A percentile compares a stretch with the other conserved stretches of the same genome.
phyloP scores from a whole-genome alignment of 1,140 invertebrate genomes.

The Cryptotermes secundus region DNA sequence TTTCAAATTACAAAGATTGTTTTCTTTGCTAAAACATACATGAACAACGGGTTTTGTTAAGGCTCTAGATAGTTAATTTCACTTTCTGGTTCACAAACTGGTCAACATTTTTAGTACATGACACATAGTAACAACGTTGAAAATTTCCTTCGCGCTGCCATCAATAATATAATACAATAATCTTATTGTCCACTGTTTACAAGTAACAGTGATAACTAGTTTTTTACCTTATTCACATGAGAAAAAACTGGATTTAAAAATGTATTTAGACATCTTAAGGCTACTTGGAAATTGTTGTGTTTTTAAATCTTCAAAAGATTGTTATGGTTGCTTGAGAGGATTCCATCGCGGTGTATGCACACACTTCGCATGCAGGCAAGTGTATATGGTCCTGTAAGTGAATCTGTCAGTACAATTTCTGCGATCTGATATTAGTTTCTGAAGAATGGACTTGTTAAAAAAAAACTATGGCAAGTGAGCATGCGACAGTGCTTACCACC shows the following conservation, averaged over 20 bases:
- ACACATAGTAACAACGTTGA: slow-evolving; percentile 37
- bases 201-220: slow-evolving; percentile 34
- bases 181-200: slow-evolving; percentile 38
- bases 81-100: slow-evolving; percentile 24
- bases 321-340: not conserved
- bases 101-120: slow-evolving; percentile 32
- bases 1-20: slow-evolving; percentile 27
- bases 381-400: not conserved
- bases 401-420: not conserved
- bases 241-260: slow-evolving; percentile 28
- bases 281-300: slow-evolving; percentile 31
- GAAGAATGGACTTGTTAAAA: not conserved
- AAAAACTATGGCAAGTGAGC: not conserved
- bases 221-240: slow-evolving; percentile 23
- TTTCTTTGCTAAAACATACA: slow-evolving; percentile 32
- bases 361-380: not conserved
- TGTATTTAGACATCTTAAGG: slow-evolving; percentile 32
- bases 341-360: not conserved
- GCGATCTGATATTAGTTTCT: not conserved
- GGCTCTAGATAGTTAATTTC: slow-evolving; percentile 31
- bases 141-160: slow-evolving; percentile 37
- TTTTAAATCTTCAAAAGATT: not conserved
- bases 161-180: slow-evolving; percentile 33
- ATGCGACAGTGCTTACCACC: not conserved
- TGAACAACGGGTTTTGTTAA: slow-evolving; percentile 31